A percentile compares a stretch with the other conserved stretches of the same genome.
Conservation (phyloP, 2,113 vertebrate genomes). For the Gallinago undulata region DNA sequence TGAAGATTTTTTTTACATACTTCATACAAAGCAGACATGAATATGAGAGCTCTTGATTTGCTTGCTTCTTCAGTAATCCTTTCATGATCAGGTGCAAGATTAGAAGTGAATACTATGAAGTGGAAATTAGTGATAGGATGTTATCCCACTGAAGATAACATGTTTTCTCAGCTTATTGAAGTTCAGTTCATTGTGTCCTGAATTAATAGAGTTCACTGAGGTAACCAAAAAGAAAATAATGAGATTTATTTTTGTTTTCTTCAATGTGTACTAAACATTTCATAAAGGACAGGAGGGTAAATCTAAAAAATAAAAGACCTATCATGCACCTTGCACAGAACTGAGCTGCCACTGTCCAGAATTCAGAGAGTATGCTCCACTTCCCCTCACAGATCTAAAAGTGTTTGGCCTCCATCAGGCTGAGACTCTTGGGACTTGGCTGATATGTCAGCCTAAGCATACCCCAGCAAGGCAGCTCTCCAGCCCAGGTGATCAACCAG, state of each 20-base stretch:
- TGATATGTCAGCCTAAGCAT: background rate
- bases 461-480: background rate
- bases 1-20: background rate
- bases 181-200: background rate
- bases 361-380: background rate
- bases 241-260: background rate
- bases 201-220: background rate
- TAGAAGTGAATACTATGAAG: background rate
- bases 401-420: background rate
- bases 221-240: background rate
- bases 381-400: background rate
- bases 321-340: background rate
- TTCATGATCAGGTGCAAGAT: background rate
- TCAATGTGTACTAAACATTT: background rate
- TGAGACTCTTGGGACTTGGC: background rate
- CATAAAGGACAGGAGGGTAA: background rate
- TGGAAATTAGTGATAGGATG: background rate
- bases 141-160: background rate
- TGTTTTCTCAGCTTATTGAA: background rate
- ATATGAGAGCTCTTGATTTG: background rate
- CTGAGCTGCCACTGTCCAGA: background rate
- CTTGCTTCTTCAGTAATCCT: background rate
- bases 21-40: background rate
- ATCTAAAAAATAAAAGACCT: background rate
- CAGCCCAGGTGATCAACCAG: background rate